Evolutionary conservation across 2,888 invertebrate genomes (phyloP).

Genomic region (Aelia acuminata): DNA sequence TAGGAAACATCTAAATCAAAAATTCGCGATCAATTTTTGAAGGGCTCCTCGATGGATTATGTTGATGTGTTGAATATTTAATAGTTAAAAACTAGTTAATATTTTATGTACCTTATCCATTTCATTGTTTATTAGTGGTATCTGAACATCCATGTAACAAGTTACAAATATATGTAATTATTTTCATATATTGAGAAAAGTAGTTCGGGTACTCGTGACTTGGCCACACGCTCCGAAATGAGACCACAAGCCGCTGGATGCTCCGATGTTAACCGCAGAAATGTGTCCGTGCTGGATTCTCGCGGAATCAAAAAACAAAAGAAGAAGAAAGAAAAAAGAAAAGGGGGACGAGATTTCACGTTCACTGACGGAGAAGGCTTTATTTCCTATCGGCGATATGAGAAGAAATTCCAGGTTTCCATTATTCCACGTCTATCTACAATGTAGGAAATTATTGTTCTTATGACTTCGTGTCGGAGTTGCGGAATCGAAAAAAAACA

Average conservation of each 20-base stretch:
- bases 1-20: too few relatives aligned
- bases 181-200: not conserved
- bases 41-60: too few relatives aligned
- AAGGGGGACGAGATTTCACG: not conserved
- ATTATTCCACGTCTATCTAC: constrained; percentile 21
- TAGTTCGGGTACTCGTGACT: not conserved
- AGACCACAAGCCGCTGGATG: constrained; percentile 2
- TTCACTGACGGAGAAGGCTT: constrained; percentile 22
- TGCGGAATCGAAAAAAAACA: not conserved
- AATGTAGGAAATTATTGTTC: constrained; percentile 17
- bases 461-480: not conserved
- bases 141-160: too few relatives aligned
- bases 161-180: not conserved
- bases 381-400: constrained; percentile 30
- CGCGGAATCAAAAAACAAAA: constrained; percentile 5
- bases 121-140: too few relatives aligned
- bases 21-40: too few relatives aligned
- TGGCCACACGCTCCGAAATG: not conserved
- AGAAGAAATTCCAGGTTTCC: constrained; percentile 28
- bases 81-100: too few relatives aligned
- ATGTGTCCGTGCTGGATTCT: constrained; percentile 44
- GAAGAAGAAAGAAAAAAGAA: not conserved
- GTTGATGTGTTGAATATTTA: too few relatives aligned
- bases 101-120: too few relatives aligned
- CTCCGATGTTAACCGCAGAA: constrained; percentile 27